These are phyloP conservation scores for Lepidostoma basale DNA, from an alignment of 1,140 invertebrate genomes.

Conservation along the genomic window DNA sequence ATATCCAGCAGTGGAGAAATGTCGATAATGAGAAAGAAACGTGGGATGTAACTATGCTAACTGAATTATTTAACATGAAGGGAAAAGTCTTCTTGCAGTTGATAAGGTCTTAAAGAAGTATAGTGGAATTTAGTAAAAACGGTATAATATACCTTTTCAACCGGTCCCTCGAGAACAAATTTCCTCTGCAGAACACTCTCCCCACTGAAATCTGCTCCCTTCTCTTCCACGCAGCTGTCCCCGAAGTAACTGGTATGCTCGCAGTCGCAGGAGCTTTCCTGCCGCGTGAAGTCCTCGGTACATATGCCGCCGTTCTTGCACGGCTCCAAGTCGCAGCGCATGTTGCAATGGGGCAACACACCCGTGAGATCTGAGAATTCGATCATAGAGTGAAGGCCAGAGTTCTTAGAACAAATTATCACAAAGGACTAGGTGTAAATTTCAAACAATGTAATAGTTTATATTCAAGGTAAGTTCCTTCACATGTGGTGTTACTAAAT, in stretches of 20 bases:
- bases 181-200: slow-evolving; percentile 80
- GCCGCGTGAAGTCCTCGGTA: slow-evolving; percentile 86
- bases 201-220: slow-evolving; percentile 86
- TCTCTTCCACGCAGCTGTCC: slow-evolving; percentile 76
- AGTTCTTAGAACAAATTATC: background rate
- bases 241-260: slow-evolving; percentile 88
- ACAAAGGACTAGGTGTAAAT: background rate
- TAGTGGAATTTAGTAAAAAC: background rate
- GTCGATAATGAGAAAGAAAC: too few relatives aligned
- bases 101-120: too few relatives aligned
- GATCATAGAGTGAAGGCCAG: too few relatives aligned
- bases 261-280: slow-evolving; percentile 85
- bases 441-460: too few relatives aligned
- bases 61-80: too few relatives aligned
- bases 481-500: too few relatives aligned
- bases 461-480: too few relatives aligned
- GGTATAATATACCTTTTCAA: slow-evolving; percentile 58
- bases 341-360: slow-evolving; percentile 80
- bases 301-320: slow-evolving; percentile 89
- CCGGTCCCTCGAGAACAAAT: slow-evolving; percentile 72
- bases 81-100: too few relatives aligned
- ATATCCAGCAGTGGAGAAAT: too few relatives aligned
- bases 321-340: slow-evolving; percentile 85
- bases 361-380: slow-evolving; percentile 64
- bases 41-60: too few relatives aligned